Evolutionary conservation across 2,888 invertebrate species (phyloP).

Genomic region (Leucophora obtusa): DNA sequence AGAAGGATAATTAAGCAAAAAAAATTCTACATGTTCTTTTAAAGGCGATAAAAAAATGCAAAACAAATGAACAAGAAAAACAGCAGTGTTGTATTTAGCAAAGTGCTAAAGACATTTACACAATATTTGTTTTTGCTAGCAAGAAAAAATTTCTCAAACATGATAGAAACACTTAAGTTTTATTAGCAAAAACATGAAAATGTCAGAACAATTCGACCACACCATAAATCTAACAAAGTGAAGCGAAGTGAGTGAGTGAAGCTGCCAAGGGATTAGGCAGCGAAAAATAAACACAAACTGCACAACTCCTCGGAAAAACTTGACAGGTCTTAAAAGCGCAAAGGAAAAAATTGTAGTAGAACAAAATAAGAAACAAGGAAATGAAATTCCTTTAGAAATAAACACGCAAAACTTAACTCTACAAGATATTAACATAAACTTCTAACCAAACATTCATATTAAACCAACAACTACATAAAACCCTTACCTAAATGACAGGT

Average conservation of each 20-base stretch:
- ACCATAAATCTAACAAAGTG: slow-evolving; percentile 62
- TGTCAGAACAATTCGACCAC: slow-evolving; percentile 57
- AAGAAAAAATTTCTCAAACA: slow-evolving; percentile 5
- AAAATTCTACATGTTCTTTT: slow-evolving; percentile 11
- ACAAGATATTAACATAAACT: slow-evolving; percentile 18
- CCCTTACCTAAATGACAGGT: slow-evolving; percentile 44
- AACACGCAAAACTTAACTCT: slow-evolving; percentile 21
- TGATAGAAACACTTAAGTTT: slow-evolving; percentile 39
- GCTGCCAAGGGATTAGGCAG: slow-evolving; percentile 52
- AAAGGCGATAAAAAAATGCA: slow-evolving; percentile 14
- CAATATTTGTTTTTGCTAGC: background rate
- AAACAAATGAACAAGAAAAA: slow-evolving; percentile 6
- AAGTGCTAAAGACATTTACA: slow-evolving; percentile 28
- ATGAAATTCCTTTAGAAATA: slow-evolving; percentile 23
- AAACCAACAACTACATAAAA: slow-evolving; percentile 10
- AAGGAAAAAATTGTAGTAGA: background rate
- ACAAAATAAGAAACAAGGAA: background rate
- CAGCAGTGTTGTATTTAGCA: slow-evolving; percentile 11
- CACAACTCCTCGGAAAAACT: slow-evolving; percentile 11
- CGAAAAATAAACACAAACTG: slow-evolving; percentile 7
- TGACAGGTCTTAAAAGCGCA: slow-evolving; percentile 12
- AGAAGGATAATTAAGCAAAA: slow-evolving; percentile 47
- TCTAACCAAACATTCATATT: background rate
- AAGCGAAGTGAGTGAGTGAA: no score
- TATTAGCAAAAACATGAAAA: slow-evolving; percentile 42